Base-by-base conservation (phyloP, 2,888 invertebrate genomes). In the Noctua comes region DNA sequence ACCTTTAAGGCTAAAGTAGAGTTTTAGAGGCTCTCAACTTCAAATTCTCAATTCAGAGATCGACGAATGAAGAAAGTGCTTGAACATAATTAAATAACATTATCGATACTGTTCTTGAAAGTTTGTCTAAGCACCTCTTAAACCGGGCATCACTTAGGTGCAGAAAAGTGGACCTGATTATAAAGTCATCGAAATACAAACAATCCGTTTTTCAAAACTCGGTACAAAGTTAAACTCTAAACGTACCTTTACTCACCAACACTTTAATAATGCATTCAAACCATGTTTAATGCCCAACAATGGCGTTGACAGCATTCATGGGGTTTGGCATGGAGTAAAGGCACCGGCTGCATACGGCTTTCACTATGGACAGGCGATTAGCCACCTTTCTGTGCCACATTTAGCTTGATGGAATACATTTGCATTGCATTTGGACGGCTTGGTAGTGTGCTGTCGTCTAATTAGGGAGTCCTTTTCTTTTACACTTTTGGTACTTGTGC, bases 361-460 rank as follows among this genome's bases (percentile, higher is more conserved):
- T 88, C 90, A 86, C 89, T 83, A 62, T 72, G 80, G 85, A 86
- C 81, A 79, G 76, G 66, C 76, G 77, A 88, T 86, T 76, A 88
- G 76, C 46, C 74, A 85, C 81, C 81, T 85, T 74, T 73, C 88
- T 65, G 79, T 57, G 82, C 57, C 79, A 73, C 68, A 43, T 78
- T 73, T 68, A 68, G 65, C 69, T 54, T 80, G 77, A 77, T 83
- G 66, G 81, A 73, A 87, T 87, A 81, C 74, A 86, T 82, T 89
- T 80, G 87, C 87, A 87, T 88, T 70, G 70, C 75, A 76, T 84
- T 87, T 72, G 40, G 68, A 72, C 21, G 10, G 48, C 36, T 73
- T 51, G 59, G 65, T 66, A 65, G 59, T 82, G 40, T 51, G 69
- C 13, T 46, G 51, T 54, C 70, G 51, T 54, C 70, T 78, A 57